phyloP scores from a whole-genome alignment of 1,140 invertebrate species.

The Helicorthomorpha holstii region DNA sequence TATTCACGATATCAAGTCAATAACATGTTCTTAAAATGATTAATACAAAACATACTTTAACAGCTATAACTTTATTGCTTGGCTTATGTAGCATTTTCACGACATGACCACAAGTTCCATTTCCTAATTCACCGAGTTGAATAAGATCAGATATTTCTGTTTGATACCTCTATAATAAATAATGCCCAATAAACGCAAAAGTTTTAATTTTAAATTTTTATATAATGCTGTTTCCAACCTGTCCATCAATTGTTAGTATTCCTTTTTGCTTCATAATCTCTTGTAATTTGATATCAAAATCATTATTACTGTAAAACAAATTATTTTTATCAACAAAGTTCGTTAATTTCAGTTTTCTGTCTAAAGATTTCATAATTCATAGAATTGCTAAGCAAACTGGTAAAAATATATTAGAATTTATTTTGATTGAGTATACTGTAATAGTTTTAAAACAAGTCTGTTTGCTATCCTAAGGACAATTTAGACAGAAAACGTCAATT shows the following conservation, averaged over 20 bases:
- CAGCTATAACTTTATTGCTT: slow-evolving; percentile 77
- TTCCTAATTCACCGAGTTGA: slow-evolving; percentile 75
- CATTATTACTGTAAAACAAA: too few relatives aligned
- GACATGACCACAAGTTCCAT: slow-evolving; percentile 89
- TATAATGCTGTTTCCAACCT: slow-evolving; percentile 18
- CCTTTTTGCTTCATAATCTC: slow-evolving; percentile 69
- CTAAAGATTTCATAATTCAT: too few relatives aligned
- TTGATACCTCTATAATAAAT: slow-evolving; percentile 41
- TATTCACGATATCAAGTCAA: slow-evolving; percentile 1
- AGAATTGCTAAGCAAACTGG: too few relatives aligned
- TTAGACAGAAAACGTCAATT: too few relatives aligned
- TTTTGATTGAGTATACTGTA: too few relatives aligned
- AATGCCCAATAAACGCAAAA: slow-evolving; percentile 7
- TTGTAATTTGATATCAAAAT: slow-evolving; percentile 44
- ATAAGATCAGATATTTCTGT: slow-evolving; percentile 81
- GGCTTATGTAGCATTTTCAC: slow-evolving; percentile 88
- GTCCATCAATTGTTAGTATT: slow-evolving; percentile 59
- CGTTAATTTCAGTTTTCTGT: too few relatives aligned
- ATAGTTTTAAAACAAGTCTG: too few relatives aligned
- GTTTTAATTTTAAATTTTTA: slow-evolving; percentile 2
- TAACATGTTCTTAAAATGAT: neutral
- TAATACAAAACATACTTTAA: slow-evolving; percentile 45
- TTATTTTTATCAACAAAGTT: too few relatives aligned
- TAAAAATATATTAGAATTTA: too few relatives aligned
- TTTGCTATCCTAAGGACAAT: too few relatives aligned